Base-by-base conservation (phyloP, 2,113 vertebrate species). In the Speoplatyrhinus poulsoni region DNA sequence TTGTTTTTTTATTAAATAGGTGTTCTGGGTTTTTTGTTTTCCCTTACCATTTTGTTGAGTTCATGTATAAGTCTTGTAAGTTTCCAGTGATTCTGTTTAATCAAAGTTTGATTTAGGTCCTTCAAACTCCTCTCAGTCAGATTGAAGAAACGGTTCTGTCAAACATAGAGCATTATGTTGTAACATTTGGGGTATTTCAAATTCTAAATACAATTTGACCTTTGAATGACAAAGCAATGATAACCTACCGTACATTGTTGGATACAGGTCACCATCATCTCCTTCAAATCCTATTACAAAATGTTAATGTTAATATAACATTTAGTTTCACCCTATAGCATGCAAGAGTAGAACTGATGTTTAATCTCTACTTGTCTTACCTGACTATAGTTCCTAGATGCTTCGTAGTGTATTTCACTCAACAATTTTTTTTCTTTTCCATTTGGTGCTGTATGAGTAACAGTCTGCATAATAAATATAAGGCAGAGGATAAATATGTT, bases 51-150 rank as follows among this genome's bases (percentile, higher is more conserved):
- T 0, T 59, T 16, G 60, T 81, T 83, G 79, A 72, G 85, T 0
- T 0, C 0, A 0, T 0, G 0, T 54, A 90, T 1, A 0, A 0
- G 0, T 6, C 0, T 1, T 0, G 0, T 0, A 6, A 1, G 0
- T 0, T 0, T 5, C 0, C 2, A 0, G 0, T 0, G 3, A 85
- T 60, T 1, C 3, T 3, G 0, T 0, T 3, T 3, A 50, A 16
- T 3, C 19, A 46, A 12, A 16, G 36, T 48, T 6, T 3, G 3
- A 17, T 9, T 10, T 3, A n/a, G 12, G 9, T 46, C 3, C 36
- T 46, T 63, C 47, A 64, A 26, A 33, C 60, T 62, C 16, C 19
- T 48, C 46, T 48, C 60, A 49, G 60, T 46, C 60, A 48, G 26
- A 48, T 46, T 13, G 41, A 48, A 62, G 60, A 48, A 12, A 3